Evolutionary conservation across 2,113 vertebrate genomes (phyloP).

Genomic region (Aleadryas rufinucha): DNA sequence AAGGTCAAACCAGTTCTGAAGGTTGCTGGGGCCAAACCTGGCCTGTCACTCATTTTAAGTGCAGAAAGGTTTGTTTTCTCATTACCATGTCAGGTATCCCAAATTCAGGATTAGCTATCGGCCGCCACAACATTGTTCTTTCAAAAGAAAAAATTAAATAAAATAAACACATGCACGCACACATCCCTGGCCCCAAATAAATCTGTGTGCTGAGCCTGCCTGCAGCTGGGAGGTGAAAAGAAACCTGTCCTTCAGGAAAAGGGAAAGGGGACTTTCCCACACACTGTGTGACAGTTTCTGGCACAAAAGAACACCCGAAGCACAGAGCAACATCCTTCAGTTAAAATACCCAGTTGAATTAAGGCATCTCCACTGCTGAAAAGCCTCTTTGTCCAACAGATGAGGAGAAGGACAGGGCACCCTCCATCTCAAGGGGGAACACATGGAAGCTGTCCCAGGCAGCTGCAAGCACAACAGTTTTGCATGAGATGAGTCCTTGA

Average conservation of each 20-base stretch:
- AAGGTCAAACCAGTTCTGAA: slow-evolving; percentile 71
- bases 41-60: slow-evolving; percentile 64
- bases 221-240: slow-evolving; percentile 13
- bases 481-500: neutral
- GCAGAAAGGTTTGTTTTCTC: slow-evolving; percentile 59
- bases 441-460: neutral
- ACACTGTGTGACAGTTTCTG: neutral
- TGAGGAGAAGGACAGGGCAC: neutral
- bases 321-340: neutral
- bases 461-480: neutral
- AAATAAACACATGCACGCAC: neutral
- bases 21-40: slow-evolving; percentile 54
- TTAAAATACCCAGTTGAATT: neutral
- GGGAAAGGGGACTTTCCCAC: neutral
- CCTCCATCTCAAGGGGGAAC: neutral
- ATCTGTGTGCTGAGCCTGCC: neutral
- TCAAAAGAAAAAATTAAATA: neutral
- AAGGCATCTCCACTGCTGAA: neutral
- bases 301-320: neutral
- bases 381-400: neutral
- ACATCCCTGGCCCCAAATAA: neutral
- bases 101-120: slow-evolving; percentile 48
- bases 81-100: slow-evolving; percentile 49
- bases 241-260: neutral
- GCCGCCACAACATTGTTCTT: neutral